Base-by-base conservation (phyloP, 2,113 vertebrate genomes). In the Syrrhaptes paradoxus region DNA sequence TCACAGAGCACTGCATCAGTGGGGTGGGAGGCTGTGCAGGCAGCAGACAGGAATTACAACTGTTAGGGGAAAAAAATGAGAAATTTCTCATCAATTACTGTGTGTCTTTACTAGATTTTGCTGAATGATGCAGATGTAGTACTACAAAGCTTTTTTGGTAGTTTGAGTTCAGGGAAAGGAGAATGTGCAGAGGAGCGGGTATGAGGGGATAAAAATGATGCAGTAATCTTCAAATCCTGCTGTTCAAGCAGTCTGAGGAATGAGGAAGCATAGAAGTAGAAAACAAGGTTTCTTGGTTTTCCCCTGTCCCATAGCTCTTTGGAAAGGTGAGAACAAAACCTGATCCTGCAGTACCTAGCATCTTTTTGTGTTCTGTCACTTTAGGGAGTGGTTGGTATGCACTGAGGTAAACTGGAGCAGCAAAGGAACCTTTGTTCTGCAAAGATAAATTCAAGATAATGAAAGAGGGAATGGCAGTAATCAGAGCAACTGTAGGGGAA, bases 11-110 rank as follows among this genome's bases (percentile, higher is more conserved):
- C 58, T 90, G 77, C 90, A 96, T 87, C 93, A 80, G 95, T 82
- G 85, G 89, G 85, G 83, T 94, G 32, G 67, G 73, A 97, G 71
- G 58, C 87, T 28, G 32, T 77, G 82, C 65, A 81, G 77, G 83
- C 85, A 95, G 94, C 85, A 96, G 95, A 77, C 80, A 92, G 89
- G 91, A 97, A 95, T 94, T 96, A 78, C 81, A 91, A 90, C 92
- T 89, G 45, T 13, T 54, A 63, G n/a, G 15, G 85, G 91, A 16
- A 1, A 93, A 85, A 83, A 48, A 57, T 94, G 90, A 87, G 94
- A 94, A 96, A 94, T 22, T 89, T 94, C 67, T 80, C 49, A 92
- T 85, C 87, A 95, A 78, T 96, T 98, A 96, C 93, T 71, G 59
- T 76, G 82, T 32, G 29, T 82, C 82, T 94, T 89, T 54, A 74